phyloP scores from a whole-genome alignment of 2,797 vertebrate genomes.

The Lepilemur ruficaudatus region DNA sequence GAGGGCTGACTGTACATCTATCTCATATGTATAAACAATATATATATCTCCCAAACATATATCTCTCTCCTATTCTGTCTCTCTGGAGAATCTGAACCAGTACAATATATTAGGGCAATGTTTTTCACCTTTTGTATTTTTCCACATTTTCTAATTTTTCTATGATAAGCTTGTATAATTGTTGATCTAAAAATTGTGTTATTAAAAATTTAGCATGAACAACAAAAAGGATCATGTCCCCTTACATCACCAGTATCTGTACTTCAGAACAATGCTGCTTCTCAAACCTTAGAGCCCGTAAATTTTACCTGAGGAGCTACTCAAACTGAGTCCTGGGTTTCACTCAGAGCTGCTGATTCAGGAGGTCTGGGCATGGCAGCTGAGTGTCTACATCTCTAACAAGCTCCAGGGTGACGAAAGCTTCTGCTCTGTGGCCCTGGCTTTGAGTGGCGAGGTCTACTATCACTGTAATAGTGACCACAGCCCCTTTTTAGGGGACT shows the following conservation, averaged over 20 bases:
- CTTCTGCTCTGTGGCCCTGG: background rate
- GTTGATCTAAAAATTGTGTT: background rate
- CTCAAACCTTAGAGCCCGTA: background rate
- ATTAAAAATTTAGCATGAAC: background rate
- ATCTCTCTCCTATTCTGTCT: background rate
- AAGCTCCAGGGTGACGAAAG: background rate
- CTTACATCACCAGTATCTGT: background rate
- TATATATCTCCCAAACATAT: background rate
- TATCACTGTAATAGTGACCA: background rate
- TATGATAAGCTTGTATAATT: background rate
- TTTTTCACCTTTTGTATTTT: background rate
- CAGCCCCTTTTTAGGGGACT: background rate
- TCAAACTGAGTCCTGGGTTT: background rate
- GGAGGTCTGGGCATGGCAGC: background rate
- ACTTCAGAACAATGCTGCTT: background rate
- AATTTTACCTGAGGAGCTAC: background rate
- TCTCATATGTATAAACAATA: background rate
- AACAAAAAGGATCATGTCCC: background rate
- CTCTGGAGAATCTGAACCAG: background rate
- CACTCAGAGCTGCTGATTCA: background rate
- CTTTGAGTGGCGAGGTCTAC: background rate
- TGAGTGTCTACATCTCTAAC: background rate
- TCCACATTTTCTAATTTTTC: conserved; percentile 2
- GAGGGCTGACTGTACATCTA: background rate
- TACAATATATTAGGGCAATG: background rate